These are phyloP conservation scores for Calliphora vicina DNA, from an alignment of 1,140 invertebrate genomes.

Conservation along the genomic window DNA sequence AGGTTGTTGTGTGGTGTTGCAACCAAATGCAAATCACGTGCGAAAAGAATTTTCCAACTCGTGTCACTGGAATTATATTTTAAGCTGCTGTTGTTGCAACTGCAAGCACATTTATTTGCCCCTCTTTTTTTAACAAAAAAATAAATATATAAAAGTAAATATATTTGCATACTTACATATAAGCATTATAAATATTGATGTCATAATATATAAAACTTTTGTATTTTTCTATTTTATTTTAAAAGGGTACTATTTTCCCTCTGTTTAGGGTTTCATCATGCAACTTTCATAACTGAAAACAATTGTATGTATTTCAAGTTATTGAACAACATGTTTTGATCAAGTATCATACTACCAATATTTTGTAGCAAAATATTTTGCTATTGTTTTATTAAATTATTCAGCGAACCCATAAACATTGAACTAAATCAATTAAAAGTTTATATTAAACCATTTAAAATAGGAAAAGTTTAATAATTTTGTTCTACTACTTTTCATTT, in stretches of 20 bases:
- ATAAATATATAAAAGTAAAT: not conserved
- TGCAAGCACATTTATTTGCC: not conserved
- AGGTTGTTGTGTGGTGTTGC: not conserved
- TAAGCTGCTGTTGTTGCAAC: slow-evolving; percentile 1
- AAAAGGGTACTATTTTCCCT: not conserved
- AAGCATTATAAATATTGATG: not conserved
- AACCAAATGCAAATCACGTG: not conserved
- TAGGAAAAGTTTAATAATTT: too few relatives aligned
- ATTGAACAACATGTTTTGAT: too few relatives aligned
- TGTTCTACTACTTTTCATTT: not conserved
- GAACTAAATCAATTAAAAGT: slow-evolving; percentile 1
- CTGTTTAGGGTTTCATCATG: not conserved
- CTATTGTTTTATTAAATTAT: not conserved
- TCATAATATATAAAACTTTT: not conserved
- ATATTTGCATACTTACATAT: not conserved
- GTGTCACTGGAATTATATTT: not conserved
- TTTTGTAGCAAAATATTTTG: not conserved
- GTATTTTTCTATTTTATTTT: not conserved
- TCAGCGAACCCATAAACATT: not conserved
- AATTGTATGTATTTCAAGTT: not conserved
- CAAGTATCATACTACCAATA: too few relatives aligned
- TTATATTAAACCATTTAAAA: not conserved
- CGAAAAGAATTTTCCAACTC: not conserved
- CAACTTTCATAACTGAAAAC: not conserved
- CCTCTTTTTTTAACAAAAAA: not conserved